Percentiles rank a stretch among this genome's conserved stretches.
Evolutionary conservation across 2,113 vertebrate species (phyloP).

Genomic region (Ictalurus furcatus): DNA sequence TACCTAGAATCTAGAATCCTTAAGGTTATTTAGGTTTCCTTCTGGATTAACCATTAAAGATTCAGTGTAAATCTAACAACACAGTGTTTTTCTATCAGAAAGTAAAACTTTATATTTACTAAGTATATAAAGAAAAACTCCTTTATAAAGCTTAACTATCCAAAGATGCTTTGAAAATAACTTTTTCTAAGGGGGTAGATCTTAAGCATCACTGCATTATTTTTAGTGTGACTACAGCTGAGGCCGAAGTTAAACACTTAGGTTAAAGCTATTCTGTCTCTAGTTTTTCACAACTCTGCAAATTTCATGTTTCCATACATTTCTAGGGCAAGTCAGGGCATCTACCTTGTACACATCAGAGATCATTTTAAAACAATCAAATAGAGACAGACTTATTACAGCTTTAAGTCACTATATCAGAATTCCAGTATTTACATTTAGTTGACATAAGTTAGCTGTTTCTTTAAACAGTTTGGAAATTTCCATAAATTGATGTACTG

Average conservation of each 20-base stretch:
- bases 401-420: background rate
- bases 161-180: background rate
- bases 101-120: background rate
- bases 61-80: too few relatives aligned
- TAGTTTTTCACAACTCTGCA: background rate
- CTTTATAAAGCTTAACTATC: background rate
- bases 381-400: background rate
- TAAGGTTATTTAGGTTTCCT: background rate
- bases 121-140: background rate
- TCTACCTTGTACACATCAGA: background rate
- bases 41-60: background rate
- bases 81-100: background rate
- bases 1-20: background rate
- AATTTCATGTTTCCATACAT: background rate
- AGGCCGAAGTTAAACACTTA: background rate
- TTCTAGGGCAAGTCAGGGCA: background rate
- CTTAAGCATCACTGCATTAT: background rate
- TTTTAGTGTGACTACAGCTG: background rate
- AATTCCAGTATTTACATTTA: background rate
- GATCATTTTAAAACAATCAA: too few relatives aligned
- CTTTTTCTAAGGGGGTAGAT: too few relatives aligned
- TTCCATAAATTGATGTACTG: background rate
- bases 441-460: too few relatives aligned
- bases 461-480: background rate
- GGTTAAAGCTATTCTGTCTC: background rate